Conservation (phyloP, 2,888 invertebrate species). For the Saturnia pavonia region DNA sequence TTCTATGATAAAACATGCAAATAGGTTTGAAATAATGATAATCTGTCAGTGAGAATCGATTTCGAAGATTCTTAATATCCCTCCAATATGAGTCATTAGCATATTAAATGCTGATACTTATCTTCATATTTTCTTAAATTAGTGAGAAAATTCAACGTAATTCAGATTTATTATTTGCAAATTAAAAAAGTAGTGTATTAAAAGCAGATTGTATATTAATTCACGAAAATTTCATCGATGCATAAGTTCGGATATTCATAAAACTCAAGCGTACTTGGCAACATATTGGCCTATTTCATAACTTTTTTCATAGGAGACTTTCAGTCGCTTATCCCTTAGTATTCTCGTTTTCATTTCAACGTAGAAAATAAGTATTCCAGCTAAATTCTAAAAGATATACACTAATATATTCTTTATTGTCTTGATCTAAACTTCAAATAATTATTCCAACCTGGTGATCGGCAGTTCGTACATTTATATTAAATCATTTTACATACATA, state of each 20-base stretch:
- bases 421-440: background rate
- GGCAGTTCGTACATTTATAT: background rate
- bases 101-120: background rate
- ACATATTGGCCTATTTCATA: constrained; percentile 9
- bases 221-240: background rate
- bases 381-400: background rate
- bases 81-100: background rate
- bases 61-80: background rate
- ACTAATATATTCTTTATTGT: background rate
- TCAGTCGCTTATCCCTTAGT: background rate
- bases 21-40: background rate
- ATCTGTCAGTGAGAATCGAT: background rate
- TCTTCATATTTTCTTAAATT: background rate
- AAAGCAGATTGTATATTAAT: background rate
- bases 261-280: background rate
- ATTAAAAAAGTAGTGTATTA: background rate
- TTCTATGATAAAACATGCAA: background rate
- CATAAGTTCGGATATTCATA: constrained; percentile 2
- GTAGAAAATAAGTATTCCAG: background rate
- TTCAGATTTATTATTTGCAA: background rate
- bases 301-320: constrained; percentile 7
- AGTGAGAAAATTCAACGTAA: background rate
- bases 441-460: background rate
- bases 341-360: background rate
- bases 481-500: too few species aligned